These are phyloP conservation scores for Drosophila picticornis DNA, from an alignment of 2,888 invertebrate species.

Conservation along the genomic window DNA sequence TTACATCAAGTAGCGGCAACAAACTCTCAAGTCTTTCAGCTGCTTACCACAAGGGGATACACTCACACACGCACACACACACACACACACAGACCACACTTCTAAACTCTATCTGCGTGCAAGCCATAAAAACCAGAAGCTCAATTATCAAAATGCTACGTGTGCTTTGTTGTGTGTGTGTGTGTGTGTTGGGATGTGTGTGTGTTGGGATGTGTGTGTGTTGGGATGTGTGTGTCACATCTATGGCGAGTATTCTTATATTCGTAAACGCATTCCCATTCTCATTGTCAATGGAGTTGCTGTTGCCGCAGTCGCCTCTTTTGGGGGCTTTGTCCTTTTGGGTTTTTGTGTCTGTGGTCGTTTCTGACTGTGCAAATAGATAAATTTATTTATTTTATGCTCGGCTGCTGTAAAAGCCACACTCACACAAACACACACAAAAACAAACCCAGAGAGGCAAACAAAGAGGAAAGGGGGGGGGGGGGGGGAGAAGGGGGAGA, in stretches of 20 bases:
- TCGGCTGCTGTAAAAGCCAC: constrained; percentile 54
- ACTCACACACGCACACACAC: neutral
- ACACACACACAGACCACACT: constrained; percentile 5
- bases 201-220: constrained; percentile 20
- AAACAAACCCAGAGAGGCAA: neutral
- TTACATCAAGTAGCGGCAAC: constrained; percentile 34
- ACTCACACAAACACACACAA: constrained; percentile 31
- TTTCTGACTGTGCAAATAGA: constrained; percentile 79
- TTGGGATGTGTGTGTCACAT: constrained; percentile 29
- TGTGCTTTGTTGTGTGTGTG: constrained; percentile 50
- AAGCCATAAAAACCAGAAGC: constrained; percentile 77
- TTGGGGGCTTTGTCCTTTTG: constrained; percentile 60
- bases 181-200: constrained; percentile 19
- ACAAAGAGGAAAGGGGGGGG: neutral
- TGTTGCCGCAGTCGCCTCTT: constrained; percentile 22
- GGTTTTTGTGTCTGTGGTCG: constrained; percentile 59
- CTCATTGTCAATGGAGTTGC: constrained; percentile 29
- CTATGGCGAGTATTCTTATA: constrained; percentile 38
- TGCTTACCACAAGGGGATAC: constrained; percentile 22
- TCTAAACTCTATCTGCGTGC: constrained; percentile 64
- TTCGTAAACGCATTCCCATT: constrained; percentile 43
- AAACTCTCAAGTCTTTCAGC: constrained; percentile 36
- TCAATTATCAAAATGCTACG: constrained; percentile 78
- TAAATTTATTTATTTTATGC: constrained; percentile 80
- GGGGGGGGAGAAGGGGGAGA: neutral